phyloP scores from a whole-genome alignment of 2,888 invertebrate genomes.

The Laspeyria flexula region DNA sequence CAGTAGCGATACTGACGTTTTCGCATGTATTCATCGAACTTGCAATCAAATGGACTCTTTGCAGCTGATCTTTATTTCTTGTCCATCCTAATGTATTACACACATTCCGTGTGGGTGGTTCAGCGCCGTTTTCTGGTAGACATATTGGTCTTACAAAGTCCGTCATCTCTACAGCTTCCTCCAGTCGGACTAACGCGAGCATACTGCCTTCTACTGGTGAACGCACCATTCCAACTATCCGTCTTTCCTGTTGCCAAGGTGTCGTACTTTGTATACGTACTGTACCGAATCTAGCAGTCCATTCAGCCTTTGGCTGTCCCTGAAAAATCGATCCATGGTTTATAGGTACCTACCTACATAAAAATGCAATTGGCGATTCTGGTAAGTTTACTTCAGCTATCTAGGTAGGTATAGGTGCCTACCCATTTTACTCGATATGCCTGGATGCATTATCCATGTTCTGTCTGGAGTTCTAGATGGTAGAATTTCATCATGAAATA shows the following conservation, averaged over 20 bases:
- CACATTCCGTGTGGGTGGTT: slow-evolving; percentile 65
- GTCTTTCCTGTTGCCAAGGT: slow-evolving; percentile 95
- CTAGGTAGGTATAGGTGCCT: neutral
- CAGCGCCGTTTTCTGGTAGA: slow-evolving; percentile 87
- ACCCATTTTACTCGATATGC: no score
- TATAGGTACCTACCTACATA: no score
- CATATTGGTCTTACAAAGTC: slow-evolving; percentile 95
- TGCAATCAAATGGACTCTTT: slow-evolving; percentile 91
- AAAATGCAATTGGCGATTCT: no score
- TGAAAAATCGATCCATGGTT: slow-evolving; percentile 48
- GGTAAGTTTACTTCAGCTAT: no score
- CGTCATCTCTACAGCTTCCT: slow-evolving; percentile 90
- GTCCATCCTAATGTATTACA: slow-evolving; percentile 96
- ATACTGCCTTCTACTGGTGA: slow-evolving; percentile 96
- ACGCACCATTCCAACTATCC: slow-evolving; percentile 94
- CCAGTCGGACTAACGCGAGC: slow-evolving; percentile 92
- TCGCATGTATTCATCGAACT: slow-evolving; percentile 93
- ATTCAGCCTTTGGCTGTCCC: slow-evolving; percentile 95
- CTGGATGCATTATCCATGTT: no score
- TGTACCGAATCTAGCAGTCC: slow-evolving; percentile 92
- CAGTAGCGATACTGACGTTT: slow-evolving; percentile 93
- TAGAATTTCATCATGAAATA: no score
- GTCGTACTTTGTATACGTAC: slow-evolving; percentile 92
- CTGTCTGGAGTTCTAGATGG: no score
- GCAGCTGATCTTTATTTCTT: slow-evolving; percentile 92